phyloP scores from a whole-genome alignment of 2,797 vertebrate genomes.

The Knipowitschia caucasica region DNA sequence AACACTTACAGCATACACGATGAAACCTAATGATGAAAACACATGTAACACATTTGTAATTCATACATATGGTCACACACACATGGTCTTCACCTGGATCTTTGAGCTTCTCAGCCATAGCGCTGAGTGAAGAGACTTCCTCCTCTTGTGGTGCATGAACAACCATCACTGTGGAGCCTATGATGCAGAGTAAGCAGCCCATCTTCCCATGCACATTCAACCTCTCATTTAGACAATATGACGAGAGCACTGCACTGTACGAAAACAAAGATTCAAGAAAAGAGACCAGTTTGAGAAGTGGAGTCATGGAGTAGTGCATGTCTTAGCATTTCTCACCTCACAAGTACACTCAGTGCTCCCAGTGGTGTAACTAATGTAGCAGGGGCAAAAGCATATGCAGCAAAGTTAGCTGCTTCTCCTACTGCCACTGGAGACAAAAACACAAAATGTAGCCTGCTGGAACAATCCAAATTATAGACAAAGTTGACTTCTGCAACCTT shows the following conservation, averaged over 20 bases:
- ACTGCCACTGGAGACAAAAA: constrained; percentile 81
- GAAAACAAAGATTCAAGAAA: background rate
- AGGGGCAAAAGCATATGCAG: constrained; percentile 84
- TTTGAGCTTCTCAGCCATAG: constrained; percentile 83
- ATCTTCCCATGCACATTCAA: constrained; percentile 83
- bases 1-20: constrained; percentile 79
- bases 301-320: background rate
- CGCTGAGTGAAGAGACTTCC: constrained; percentile 79
- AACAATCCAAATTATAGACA: too few species aligned
- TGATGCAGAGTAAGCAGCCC: constrained; percentile 81
- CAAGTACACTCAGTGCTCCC: constrained; percentile 85
- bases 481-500: too few species aligned
- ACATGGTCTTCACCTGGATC: constrained; percentile 75
- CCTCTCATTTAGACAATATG: constrained; percentile 83
- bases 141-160: constrained; percentile 84
- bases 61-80: background rate
- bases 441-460: too few species aligned
- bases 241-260: constrained; percentile 82
- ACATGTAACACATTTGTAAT: constrained; percentile 32
- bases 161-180: constrained; percentile 87
- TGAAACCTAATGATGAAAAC: constrained; percentile 75
- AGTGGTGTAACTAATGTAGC: constrained; percentile 85
- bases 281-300: background rate
- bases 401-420: constrained; percentile 86
- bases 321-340: constrained; percentile 73